Percentiles rank a stretch among this genome's conserved stretches.
These are phyloP conservation scores for Rhinolophus sinicus DNA, from an alignment of 2,113 vertebrate genomes.

Conservation along the genomic window DNA sequence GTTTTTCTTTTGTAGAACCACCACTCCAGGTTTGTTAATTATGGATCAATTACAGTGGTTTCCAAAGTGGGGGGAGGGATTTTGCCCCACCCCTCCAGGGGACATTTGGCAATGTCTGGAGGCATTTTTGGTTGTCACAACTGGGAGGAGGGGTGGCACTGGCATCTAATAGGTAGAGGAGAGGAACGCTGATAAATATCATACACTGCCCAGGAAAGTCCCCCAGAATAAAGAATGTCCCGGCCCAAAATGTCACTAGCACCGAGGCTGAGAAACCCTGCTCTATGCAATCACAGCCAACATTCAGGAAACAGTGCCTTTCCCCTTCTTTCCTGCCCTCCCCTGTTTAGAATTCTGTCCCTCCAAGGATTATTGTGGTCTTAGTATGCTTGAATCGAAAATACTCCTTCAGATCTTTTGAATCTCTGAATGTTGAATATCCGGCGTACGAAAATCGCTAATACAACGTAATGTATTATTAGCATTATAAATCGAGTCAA, in stretches of 20 bases:
- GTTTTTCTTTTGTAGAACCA: not conserved
- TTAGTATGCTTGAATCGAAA: not conserved
- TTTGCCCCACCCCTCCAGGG: not conserved
- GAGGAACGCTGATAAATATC: not conserved
- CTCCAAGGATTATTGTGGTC: not conserved
- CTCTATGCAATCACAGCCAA: too few species aligned
- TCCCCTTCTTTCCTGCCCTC: too few species aligned
- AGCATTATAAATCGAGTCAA: not conserved
- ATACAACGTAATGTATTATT: not conserved
- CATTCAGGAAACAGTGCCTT: not conserved
- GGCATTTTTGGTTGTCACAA: not conserved
- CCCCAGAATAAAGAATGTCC: not conserved
- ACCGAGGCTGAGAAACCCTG: accelerated
- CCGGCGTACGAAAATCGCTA: not conserved
- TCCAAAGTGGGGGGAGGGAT: not conserved
- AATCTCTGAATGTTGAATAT: not conserved
- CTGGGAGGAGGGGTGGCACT: not conserved
- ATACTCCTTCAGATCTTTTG: not conserved
- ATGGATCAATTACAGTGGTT: too few species aligned
- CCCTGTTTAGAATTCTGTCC: not conserved
- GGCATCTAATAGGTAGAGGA: not conserved
- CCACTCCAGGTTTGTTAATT: not conserved
- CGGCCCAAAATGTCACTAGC: accelerated
- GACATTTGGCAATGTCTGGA: not conserved
- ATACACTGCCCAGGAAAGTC: not conserved